Base-by-base conservation (phyloP, 2,888 invertebrate species). In the Oasisia sp. region DNA sequence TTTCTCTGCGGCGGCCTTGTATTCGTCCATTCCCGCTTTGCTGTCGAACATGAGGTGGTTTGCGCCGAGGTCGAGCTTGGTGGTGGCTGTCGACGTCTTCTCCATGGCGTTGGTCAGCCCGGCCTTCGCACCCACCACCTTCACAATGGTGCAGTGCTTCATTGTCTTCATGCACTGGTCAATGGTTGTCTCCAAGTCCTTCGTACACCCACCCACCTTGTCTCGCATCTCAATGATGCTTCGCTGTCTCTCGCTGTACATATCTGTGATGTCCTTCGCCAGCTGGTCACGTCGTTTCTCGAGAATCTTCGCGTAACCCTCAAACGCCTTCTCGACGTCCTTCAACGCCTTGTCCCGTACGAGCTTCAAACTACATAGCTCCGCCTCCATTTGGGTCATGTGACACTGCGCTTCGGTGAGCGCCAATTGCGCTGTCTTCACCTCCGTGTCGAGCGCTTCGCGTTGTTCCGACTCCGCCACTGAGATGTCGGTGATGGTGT, bases 11-110 rank as follows among this genome's bases (percentile, higher is more conserved):
- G 91, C 90, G 19, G 91, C 91, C 90, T 94, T 58, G 56, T 93
- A 92, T 11, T 74, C 56, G 9, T 91, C 90, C 89, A 91, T 91
- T 7, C 93, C 94, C 74, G 32, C 91, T 32, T 91, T 89, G 19
- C 92, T 32, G n/a, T 94, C 92, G 92, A 92, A 93, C 45, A 32
- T 9, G 74, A 94, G 38, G 90, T 93, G 92, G 74, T 94, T 93
- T 74, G 92, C 91, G 0, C 93, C 94, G 32, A 93, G 90, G 32
- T 94, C 92, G 50, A 93, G 32, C 74, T 91, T 91, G 19, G 89
- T 38, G 0, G 93, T 89, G 11, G 45, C n/a, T 0, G 27, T 74
- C 27, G 89, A 91, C 38, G 90, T 32, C 14, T 91, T 92, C n/a
- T 89, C 91, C 32, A 91, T 56, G n/a, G 74, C 32, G 12, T 89